Evolutionary conservation across 2,888 invertebrate genomes (phyloP), one percentile per base, ranked within the genome.

Genomic region (Drosophila recens): DNA sequence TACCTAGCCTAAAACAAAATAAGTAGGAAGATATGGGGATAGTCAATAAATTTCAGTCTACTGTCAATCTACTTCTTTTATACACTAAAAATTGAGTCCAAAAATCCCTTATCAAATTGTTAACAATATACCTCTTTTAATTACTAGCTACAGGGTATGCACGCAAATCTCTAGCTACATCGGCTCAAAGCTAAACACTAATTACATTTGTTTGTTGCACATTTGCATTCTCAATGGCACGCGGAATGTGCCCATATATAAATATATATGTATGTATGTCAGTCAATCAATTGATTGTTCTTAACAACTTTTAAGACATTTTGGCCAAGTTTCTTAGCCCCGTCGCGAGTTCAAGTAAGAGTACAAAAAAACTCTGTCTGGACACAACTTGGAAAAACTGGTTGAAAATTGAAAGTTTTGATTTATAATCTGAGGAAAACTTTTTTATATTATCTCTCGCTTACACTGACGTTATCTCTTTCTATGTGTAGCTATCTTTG

Each of bases 401-500:
- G 46, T 52, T 58, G 79, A 90, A 86, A 90, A 86, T 90, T 86
- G 90, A 86, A 86, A 90, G 89, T 86, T 86, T 86, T 86, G 86
- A 90, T 87, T 90, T 87, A 88, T 90, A 88, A 90, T 86, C 86
- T 79, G 8, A 27, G 43, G 0, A 52, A 67, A 82, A 87, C 80
- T 82, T 45, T 88, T 45, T 75, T 73, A 27, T 53, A 57, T 30
- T 66, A 67, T 75, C 82, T 54, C 54, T 65, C 51, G 51, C 65
- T 33, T 53, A 1, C 23, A 68, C 67, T 63, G 48, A 58, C 52
- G 17, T 10, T 43, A 33, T 36, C 27, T 36, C 40, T 52, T 15
- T 65, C 58, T 59, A 53, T 66, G 27, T 54, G 20, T 45, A 11
- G 67, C 67, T 65, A 51, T 64, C 52, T n/a, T 23, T 33, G 27